Evolutionary conservation across 1,140 invertebrate genomes (phyloP).

Genomic region (Archivesica marissinica): DNA sequence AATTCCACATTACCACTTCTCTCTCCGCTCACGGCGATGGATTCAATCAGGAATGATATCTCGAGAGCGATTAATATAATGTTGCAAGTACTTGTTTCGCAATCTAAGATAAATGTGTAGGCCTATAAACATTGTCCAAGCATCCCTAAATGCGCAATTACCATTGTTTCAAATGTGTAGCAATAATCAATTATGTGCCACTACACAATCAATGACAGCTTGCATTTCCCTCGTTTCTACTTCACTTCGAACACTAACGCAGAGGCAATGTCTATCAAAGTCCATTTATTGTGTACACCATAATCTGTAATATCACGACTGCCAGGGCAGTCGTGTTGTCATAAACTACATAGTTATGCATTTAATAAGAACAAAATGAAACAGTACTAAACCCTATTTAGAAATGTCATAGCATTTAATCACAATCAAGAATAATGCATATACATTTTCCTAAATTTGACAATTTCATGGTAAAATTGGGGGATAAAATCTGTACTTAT

Average conservation of each 20-base stretch:
- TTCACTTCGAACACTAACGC: not conserved
- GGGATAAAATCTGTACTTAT: conserved; percentile 53
- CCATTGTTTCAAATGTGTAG: too few relatives aligned
- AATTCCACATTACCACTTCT: too few relatives aligned
- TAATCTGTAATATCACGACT: conserved; percentile 3
- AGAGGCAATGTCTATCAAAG: not conserved
- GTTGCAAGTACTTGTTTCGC: too few relatives aligned
- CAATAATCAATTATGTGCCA: too few relatives aligned
- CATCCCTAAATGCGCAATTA: too few relatives aligned
- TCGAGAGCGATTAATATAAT: too few relatives aligned
- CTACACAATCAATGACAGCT: too few relatives aligned
- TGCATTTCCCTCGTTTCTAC: not conserved
- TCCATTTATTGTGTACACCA: not conserved
- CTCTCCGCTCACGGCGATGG: too few relatives aligned
- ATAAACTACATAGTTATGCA: conserved; percentile 30
- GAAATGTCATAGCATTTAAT: conserved; percentile 49
- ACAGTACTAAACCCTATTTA: conserved; percentile 17
- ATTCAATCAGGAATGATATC: too few relatives aligned
- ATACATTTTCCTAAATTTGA: conserved; percentile 31
- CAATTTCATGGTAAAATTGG: conserved; percentile 47
- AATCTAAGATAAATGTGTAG: too few relatives aligned
- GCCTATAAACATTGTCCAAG: too few relatives aligned
- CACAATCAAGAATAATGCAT: not conserved
- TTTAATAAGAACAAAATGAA: conserved; percentile 45
- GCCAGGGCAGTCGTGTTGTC: not conserved